Evolutionary conservation across 1,140 invertebrate genomes (phyloP), one percentile per base, ranked within the genome.

Genomic region (Oncopodura yosiiana): DNA sequence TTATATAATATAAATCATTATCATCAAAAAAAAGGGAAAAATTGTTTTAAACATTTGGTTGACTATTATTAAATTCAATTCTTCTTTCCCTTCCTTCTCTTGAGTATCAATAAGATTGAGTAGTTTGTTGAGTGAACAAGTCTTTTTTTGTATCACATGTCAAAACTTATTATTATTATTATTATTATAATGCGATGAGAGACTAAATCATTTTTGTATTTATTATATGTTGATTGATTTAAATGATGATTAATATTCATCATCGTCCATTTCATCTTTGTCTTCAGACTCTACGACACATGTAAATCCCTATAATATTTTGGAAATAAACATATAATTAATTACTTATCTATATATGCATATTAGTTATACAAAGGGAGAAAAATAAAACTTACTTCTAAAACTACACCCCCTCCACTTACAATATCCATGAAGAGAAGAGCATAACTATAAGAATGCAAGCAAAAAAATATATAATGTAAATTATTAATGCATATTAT

Each of bases 381-480:
- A n/a, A n/a, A n/a, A n/a, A n/a, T n/a, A n/a, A n/a, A n/a, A n/a
- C n/a, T n/a, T n/a, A n/a, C n/a, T 4, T 53, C 45, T 30, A 63
- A 56, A 12, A 59, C 48, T 0, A 63, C 39, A 23, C 49, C 49
- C 14, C 57, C 61, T n/a, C 30, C 34, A 16, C 56, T 59, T 3
- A 63, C 61, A 30, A 56, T 16, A 34, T 63, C 61, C 61, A 63
- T 63, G 37, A 63, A 63, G 2, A 63, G 46, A 23, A 63, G 44
- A 3, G 61, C 61, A 45, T 27, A 54, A 24, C 58, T 60, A 26
- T 24, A 26, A n/a, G n/a, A n/a, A n/a, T n/a, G n/a, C n/a, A n/a
- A n/a, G n/a, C n/a, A n/a, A n/a, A n/a, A 57, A 44, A 48, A 19
- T 3, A 38, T 11, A 23, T 2, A 42, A 30, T 12, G 24, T 37